These are phyloP conservation scores for Lasioglossum leucozonium DNA, from an alignment of 2,888 invertebrate species.

Conservation along the genomic window DNA sequence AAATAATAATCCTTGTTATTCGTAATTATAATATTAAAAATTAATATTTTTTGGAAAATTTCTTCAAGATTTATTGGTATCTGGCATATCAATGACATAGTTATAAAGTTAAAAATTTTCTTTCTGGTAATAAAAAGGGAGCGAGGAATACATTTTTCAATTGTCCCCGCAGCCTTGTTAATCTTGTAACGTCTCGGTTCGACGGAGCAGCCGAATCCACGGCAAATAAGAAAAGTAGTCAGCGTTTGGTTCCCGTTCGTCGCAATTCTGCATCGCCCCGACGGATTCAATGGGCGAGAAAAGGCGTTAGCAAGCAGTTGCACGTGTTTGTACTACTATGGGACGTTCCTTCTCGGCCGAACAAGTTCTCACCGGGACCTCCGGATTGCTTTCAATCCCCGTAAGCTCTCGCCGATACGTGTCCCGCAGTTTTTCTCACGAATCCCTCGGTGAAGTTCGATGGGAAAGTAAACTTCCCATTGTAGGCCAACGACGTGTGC, in stretches of 20 bases:
- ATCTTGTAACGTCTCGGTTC: conserved; percentile 7
- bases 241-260: conserved; percentile 42
- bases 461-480: conserved; percentile 64
- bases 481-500: conserved; percentile 34
- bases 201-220: background rate
- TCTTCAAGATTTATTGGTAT: background rate
- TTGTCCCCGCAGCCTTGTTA: background rate
- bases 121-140: background rate
- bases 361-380: conserved; percentile 58
- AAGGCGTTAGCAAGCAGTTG: conserved; percentile 62
- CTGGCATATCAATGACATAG: too few relatives aligned
- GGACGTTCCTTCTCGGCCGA: conserved; percentile 62
- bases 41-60: background rate
- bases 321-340: conserved; percentile 61
- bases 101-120: too few relatives aligned
- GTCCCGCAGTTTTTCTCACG: conserved; percentile 52
- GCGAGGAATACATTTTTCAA: background rate
- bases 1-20: too few relatives aligned
- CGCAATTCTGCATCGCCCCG: conserved; percentile 40
- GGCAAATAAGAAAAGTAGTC: conserved; percentile 23
- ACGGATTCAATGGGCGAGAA: conserved; percentile 51
- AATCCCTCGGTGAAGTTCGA: conserved; percentile 52
- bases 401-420: conserved; percentile 62
- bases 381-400: conserved; percentile 67
- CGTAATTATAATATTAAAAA: too few relatives aligned